A percentile compares a stretch with the other conserved stretches of the same genome.
These are phyloP conservation scores for Torymus auratus DNA, from an alignment of 2,888 invertebrate species.

Conservation along the genomic window DNA sequence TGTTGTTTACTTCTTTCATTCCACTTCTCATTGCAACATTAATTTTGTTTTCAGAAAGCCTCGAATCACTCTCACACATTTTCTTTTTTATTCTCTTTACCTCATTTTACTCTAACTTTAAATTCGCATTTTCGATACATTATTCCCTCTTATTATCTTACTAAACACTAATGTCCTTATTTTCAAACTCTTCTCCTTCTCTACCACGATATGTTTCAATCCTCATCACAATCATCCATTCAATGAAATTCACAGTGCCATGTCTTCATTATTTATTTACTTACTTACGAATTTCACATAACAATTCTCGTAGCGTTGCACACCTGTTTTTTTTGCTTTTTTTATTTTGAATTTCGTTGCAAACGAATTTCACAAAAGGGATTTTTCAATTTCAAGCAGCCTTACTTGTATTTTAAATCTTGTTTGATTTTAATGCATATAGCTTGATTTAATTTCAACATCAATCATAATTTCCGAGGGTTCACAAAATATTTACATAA, in stretches of 20 bases:
- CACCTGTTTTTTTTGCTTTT: not conserved
- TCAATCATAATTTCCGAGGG: constrained; percentile 17
- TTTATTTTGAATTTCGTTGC: constrained; percentile 42
- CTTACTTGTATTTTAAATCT: constrained; percentile 21
- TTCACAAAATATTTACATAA: constrained; percentile 47
- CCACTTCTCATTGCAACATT: not conserved
- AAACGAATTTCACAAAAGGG: constrained; percentile 39
- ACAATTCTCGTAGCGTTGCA: constrained; percentile 44
- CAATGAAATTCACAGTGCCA: constrained; percentile 52
- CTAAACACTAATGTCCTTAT: constrained; percentile 33
- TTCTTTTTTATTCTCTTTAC: constrained; percentile 15
- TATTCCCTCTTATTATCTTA: not conserved
- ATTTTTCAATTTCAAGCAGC: constrained; percentile 1
- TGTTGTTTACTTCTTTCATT: not conserved
- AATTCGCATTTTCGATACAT: constrained; percentile 20
- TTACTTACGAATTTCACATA: constrained; percentile 25
- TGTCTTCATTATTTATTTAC: constrained; percentile 23
- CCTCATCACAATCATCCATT: constrained; percentile 53
- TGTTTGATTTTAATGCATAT: constrained; percentile 49
- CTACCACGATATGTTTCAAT: constrained; percentile 50
- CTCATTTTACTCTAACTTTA: constrained; percentile 30
- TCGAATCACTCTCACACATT: constrained; percentile 4
- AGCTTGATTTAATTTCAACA: constrained; percentile 40
- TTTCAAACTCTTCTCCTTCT: constrained; percentile 28
- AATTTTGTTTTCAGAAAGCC: not conserved